Evolutionary conservation across 2,888 invertebrate genomes (phyloP).

Genomic region (Philereme transversata): DNA sequence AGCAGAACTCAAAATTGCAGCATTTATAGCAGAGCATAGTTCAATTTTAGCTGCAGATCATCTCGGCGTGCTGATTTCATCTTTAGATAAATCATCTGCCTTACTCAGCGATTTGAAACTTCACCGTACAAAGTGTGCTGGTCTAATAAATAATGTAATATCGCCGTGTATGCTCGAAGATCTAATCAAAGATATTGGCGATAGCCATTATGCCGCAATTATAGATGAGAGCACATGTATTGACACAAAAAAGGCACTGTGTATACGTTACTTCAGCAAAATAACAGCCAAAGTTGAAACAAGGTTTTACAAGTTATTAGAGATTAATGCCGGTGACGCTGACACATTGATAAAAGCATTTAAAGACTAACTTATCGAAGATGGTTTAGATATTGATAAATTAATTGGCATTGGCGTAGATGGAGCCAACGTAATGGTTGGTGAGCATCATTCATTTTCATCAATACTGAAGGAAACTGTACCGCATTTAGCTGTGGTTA

Average conservation of each 20-base stretch:
- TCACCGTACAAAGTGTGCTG: neutral
- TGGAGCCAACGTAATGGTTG: slow-evolving; percentile 19
- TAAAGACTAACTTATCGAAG: neutral
- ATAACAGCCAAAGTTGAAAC: neutral
- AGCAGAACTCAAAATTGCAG: too few relatives aligned
- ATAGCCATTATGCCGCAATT: too few relatives aligned
- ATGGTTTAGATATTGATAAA: neutral
- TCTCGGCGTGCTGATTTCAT: neutral
- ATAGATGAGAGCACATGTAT: too few relatives aligned
- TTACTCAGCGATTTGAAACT: neutral
- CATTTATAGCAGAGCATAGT: too few relatives aligned
- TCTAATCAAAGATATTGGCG: too few relatives aligned
- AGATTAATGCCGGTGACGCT: neutral
- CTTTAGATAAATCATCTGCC: neutral
- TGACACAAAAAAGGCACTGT: neutral
- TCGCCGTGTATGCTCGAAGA: too few relatives aligned
- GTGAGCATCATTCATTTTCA: slow-evolving; percentile 11
- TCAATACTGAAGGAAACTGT: slow-evolving; percentile 11
- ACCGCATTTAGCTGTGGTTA: slow-evolving; percentile 12
- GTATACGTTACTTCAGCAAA: neutral
- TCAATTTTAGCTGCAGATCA: neutral
- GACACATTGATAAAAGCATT: neutral
- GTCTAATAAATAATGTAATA: too few relatives aligned
- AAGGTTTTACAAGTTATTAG: neutral
- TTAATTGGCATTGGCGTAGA: slow-evolving; percentile 1